Evolutionary conservation across 2,888 invertebrate genomes (phyloP).

Genomic region (Phanerotoma sp.): DNA sequence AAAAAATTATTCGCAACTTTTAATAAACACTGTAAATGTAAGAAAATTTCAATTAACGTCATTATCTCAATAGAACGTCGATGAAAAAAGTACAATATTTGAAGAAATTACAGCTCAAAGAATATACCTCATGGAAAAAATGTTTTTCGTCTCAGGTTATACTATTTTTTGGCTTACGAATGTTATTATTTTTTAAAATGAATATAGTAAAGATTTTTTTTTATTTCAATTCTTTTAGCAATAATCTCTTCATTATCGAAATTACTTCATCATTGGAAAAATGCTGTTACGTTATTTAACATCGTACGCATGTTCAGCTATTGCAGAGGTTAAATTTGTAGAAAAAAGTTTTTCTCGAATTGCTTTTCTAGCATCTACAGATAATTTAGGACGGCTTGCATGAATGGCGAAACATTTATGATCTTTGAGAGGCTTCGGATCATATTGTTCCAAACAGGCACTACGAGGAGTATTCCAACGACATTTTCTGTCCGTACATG

Average conservation of each 20-base stretch:
- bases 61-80: too few species aligned
- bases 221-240: not conserved
- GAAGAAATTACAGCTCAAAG: too few species aligned
- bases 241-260: not conserved
- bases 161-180: too few species aligned
- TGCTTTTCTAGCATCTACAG: not conserved
- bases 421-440: not conserved
- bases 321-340: not conserved
- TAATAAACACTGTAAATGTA: too few species aligned
- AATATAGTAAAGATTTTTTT: too few species aligned
- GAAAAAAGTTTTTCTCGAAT: not conserved
- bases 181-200: too few species aligned
- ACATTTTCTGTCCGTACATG: not conserved
- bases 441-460: not conserved
- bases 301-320: not conserved
- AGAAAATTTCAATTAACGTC: too few species aligned
- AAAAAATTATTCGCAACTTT: not conserved
- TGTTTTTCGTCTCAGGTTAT: too few species aligned
- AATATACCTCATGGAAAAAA: too few species aligned
- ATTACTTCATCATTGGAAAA: not conserved
- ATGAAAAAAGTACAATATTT: too few species aligned
- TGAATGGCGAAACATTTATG: not conserved
- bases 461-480: not conserved
- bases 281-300: not conserved
- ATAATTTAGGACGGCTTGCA: not conserved